phyloP scores from a whole-genome alignment of 1,140 invertebrate species.

The Diploscapter pachys region DNA sequence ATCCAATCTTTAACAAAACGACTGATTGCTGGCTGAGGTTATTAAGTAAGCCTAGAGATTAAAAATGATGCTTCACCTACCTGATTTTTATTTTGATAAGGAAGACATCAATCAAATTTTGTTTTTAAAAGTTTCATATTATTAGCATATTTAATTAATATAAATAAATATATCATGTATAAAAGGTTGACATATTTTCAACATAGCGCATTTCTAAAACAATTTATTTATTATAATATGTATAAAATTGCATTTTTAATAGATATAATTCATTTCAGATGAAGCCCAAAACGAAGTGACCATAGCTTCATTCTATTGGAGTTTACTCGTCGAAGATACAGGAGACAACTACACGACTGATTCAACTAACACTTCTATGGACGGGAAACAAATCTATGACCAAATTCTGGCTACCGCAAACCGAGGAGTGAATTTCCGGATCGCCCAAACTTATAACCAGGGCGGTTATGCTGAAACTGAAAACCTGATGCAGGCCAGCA shows the following conservation, averaged over 20 bases:
- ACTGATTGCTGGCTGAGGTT: slow-evolving; percentile 32
- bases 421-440: slow-evolving; percentile 16
- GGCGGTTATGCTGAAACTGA: slow-evolving; percentile 24
- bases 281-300: slow-evolving; percentile 25
- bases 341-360: slow-evolving; percentile 23
- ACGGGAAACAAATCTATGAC: slow-evolving; percentile 27
- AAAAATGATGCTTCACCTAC: not conserved
- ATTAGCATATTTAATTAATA: not conserved
- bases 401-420: slow-evolving; percentile 19
- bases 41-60: slow-evolving; percentile 12
- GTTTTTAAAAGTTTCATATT: not conserved
- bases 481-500: slow-evolving; percentile 2
- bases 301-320: slow-evolving; percentile 30
- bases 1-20: slow-evolving; percentile 24
- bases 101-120: not conserved
- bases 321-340: slow-evolving; percentile 20
- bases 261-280: not conserved
- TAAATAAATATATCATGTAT: not conserved
- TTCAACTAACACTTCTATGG: slow-evolving; percentile 8
- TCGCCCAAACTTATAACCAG: slow-evolving; percentile 25
- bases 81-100: not conserved
- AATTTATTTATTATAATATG: not conserved
- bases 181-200: not conserved
- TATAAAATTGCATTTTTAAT: not conserved
- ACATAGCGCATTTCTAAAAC: not conserved